A percentile compares a stretch with the other conserved stretches of the same genome.
These are phyloP conservation scores for Albula glossodonta DNA, from an alignment of 2,113 vertebrate genomes.

Conservation along the genomic window DNA sequence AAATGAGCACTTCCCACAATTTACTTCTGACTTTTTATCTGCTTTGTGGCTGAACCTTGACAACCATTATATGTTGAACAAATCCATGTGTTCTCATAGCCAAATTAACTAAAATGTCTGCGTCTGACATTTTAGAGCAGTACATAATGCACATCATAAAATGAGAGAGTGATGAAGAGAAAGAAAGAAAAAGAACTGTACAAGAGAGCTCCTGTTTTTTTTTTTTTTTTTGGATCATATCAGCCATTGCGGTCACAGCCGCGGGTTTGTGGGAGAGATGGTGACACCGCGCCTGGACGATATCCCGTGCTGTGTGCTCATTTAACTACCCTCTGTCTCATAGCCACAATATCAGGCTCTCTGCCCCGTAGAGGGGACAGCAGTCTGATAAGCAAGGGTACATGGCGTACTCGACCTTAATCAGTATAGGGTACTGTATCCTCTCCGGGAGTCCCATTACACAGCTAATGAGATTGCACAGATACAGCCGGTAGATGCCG, in stretches of 20 bases:
- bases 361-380: not conserved
- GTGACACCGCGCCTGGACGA: not conserved
- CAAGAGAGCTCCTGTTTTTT: not conserved
- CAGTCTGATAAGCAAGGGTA: not conserved
- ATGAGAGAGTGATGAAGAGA: too few species aligned
- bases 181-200: not conserved
- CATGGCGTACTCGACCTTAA: not conserved
- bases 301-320: not conserved
- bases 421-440: slow-evolving; percentile 6
- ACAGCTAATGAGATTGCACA: slow-evolving; percentile 5
- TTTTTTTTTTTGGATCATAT: not conserved
- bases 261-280: not conserved
- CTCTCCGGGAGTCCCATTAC: not conserved
- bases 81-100: too few species aligned
- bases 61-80: too few species aligned
- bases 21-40: too few species aligned
- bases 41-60: too few species aligned
- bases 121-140: too few species aligned
- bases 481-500: not conserved
- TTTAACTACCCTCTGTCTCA: not conserved
- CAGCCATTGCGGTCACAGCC: not conserved
- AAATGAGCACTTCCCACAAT: too few species aligned
- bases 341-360: not conserved
- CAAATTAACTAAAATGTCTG: too few species aligned
- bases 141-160: too few species aligned